Conservation (phyloP, 2,113 vertebrate genomes). For the Phoenicopterus ruber region DNA sequence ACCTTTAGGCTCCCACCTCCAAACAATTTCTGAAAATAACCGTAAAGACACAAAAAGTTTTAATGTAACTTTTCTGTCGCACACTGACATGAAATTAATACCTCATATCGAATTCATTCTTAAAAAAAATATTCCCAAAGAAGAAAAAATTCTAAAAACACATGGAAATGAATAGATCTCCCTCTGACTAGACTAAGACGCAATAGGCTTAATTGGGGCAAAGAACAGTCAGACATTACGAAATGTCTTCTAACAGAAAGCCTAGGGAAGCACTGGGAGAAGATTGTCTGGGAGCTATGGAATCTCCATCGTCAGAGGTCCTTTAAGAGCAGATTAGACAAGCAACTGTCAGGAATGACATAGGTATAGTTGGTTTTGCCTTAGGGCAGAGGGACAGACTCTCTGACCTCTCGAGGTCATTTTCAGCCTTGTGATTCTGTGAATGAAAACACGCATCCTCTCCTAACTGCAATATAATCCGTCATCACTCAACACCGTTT, state of each 20-base stretch:
- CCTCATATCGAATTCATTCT: background rate
- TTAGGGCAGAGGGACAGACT: background rate
- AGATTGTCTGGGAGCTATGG: background rate
- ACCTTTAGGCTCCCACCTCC: background rate
- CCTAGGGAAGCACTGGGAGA: background rate
- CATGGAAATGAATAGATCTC: background rate
- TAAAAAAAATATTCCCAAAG: background rate
- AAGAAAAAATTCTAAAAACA: background rate
- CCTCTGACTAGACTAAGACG: background rate
- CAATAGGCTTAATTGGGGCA: background rate
- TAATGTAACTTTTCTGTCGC: background rate
- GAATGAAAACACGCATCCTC: background rate
- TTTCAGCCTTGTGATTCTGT: conserved; percentile 7
- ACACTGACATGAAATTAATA: background rate
- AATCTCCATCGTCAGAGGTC: background rate
- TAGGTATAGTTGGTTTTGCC: background rate
- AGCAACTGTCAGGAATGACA: background rate
- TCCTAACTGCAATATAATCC: background rate
- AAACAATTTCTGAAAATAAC: background rate
- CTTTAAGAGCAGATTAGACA: background rate
- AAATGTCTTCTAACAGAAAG: background rate
- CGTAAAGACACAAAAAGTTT: background rate
- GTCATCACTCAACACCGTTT: background rate
- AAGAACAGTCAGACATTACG: background rate
- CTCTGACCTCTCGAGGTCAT: background rate